These are phyloP conservation scores for Ursus arctos DNA, from an alignment of 2,113 vertebrate species.

Conservation along the genomic window DNA sequence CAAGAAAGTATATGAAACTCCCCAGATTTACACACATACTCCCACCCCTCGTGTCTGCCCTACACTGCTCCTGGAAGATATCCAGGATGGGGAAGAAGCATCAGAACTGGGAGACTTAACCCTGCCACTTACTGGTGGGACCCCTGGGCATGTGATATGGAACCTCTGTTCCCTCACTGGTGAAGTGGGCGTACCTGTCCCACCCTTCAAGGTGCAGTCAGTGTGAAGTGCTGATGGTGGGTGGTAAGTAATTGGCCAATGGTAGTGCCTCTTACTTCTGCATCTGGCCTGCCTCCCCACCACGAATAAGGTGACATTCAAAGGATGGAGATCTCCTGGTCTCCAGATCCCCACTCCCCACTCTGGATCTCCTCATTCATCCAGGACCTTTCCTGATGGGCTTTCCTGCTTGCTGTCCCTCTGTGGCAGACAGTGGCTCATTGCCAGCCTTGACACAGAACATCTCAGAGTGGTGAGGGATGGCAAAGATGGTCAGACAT, in stretches of 20 bases:
- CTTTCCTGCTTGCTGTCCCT: not conserved
- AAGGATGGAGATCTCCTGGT: not conserved
- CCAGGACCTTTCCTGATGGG: not conserved
- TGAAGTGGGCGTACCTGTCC: not conserved
- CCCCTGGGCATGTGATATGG: not conserved
- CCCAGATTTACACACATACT: not conserved
- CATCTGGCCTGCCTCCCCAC: not conserved
- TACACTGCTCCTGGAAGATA: not conserved
- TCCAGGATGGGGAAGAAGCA: not conserved
- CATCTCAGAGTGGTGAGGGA: rapidly evolving
- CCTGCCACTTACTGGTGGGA: not conserved
- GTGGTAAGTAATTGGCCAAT: rapidly evolving
- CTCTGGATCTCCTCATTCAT: rapidly evolving
- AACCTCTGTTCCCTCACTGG: not conserved
- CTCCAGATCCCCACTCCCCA: no score
- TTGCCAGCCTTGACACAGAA: not conserved
- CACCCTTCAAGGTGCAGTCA: not conserved
- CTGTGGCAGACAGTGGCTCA: no score
- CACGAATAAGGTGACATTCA: not conserved
- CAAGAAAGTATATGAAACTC: not conserved
- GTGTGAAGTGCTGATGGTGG: rapidly evolving
- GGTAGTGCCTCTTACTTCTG: not conserved
- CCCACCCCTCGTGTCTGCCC: not conserved
- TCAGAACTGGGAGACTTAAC: not conserved
- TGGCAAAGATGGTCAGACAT: not conserved